Evolutionary conservation across 2,113 vertebrate species (phyloP).

Genomic region (Microcebus jonahi): DNA sequence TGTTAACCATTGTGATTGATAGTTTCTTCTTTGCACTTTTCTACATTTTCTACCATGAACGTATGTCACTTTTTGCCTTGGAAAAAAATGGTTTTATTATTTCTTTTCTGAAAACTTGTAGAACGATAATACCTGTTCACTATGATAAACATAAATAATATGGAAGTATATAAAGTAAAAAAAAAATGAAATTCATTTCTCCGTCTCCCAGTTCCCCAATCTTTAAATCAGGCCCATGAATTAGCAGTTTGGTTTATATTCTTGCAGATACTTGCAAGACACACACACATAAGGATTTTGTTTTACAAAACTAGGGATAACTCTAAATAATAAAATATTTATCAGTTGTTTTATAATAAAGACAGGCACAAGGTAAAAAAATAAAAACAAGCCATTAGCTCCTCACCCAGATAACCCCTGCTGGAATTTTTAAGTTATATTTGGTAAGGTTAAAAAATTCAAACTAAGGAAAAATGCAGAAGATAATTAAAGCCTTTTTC

Average conservation of each 20-base stretch:
- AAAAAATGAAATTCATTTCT: neutral
- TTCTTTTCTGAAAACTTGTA: conserved; percentile 16
- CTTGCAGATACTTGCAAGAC: neutral
- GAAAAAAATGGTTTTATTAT: conserved; percentile 12
- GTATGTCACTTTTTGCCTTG: neutral
- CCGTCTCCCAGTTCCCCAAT: neutral
- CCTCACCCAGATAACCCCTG: neutral
- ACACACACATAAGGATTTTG: neutral
- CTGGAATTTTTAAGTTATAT: neutral
- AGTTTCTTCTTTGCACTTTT: conserved; percentile 25
- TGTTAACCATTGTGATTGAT: conserved; percentile 13
- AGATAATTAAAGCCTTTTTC: neutral
- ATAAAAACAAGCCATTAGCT: neutral
- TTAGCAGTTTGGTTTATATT: conserved; percentile 31
- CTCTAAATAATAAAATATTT: neutral
- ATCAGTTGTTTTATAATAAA: neutral
- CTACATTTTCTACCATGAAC: neutral
- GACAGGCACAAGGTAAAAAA: neutral
- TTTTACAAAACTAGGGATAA: conserved; percentile 25
- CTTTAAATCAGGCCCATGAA: neutral
- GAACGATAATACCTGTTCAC: neutral
- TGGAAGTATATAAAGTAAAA: neutral
- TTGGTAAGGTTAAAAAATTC: conserved; percentile 51
- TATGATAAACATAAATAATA: conserved; percentile 18
- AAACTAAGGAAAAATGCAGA: conserved; percentile 16